Base-by-base conservation (phyloP, 2,797 vertebrate species). In the Sebastes dallii region DNA sequence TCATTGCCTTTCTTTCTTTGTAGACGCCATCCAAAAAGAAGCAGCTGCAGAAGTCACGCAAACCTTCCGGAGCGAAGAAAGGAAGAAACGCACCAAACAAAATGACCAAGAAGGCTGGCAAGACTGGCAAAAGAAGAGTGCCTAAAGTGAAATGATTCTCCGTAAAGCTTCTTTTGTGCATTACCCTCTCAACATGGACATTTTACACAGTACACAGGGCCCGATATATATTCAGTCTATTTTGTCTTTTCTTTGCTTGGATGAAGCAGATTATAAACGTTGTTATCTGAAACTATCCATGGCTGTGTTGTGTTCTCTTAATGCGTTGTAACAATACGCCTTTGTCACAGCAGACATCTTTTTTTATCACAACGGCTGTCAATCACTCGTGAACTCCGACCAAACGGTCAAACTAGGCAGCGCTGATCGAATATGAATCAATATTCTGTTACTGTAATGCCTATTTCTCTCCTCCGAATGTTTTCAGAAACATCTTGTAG, bases 11-110 rank as follows among this genome's bases (percentile, higher is more conserved):
- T 78, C 3, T 82, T 13, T 29, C 36, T 50, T 29, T 60, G 2
- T 54, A 95, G 94, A 89, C 76, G 2, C 1, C 13, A 0, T 1
- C 62, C n/a, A 93, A 89, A 46, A 91, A 92, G 80, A 87, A 93
- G 77, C 81, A 46, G 68, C 62, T 87, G 77, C 83, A 90, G 83
- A 94, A 91, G 78, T 67, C 75, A 0, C 34, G 83, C 1, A 92
- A 83, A 85, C 55, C 86, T 1, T 66, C 90, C 1, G 55, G 2
- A 1, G 55, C 4, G 16, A 94, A 87, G 77, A 93, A 83, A 58
- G 65, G 16, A 14, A 54, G 52, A n/a, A 92, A 90, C 77, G 13
- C 39, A 3, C 64, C 50, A 18, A 78, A 34, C 60, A 95, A 88
- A 81, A 27, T n/a, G 29, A 32, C 22, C 75, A 93, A 89, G 82